Percentiles rank a stretch among this genome's conserved stretches.
Evolutionary conservation across 2,113 vertebrate genomes (phyloP).

Genomic region (Macroglossus sobrinus): DNA sequence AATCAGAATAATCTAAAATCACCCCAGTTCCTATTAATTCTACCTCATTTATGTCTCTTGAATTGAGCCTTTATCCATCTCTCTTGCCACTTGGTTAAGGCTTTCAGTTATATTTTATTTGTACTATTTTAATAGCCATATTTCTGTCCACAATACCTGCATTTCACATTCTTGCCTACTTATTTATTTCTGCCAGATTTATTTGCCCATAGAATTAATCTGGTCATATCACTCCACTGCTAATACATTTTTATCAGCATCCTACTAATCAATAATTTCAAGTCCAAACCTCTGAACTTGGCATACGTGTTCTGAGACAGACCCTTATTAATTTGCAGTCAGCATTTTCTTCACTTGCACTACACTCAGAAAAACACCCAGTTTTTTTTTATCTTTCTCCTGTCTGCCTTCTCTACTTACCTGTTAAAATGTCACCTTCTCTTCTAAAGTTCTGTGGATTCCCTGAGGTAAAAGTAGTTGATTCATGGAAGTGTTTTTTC

Average conservation of each 20-base stretch:
- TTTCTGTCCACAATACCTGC: not conserved
- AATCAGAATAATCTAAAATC: not conserved
- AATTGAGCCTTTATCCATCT: not conserved
- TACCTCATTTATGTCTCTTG: not conserved
- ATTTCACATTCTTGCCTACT: not conserved
- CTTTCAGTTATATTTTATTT: not conserved
- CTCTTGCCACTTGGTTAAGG: not conserved
- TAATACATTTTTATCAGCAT: not conserved
- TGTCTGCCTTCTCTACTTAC: not conserved
- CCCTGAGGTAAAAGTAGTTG: not conserved
- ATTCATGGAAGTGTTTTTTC: not conserved
- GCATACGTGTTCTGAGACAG: not conserved
- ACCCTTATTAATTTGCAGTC: not conserved
- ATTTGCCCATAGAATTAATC: not conserved
- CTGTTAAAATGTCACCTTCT: not conserved
- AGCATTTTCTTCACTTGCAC: not conserved
- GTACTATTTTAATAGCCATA: not conserved
- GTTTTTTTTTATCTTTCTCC: not conserved
- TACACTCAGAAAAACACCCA: not conserved
- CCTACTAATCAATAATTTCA: not conserved
- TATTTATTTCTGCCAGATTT: not conserved
- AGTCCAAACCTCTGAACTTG: not conserved
- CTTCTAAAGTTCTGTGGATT: not conserved
- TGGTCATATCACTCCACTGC: not conserved
- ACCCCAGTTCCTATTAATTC: not conserved